These are phyloP conservation scores for Coreoperca whiteheadi DNA, from an alignment of 2,113 vertebrate genomes.

Conservation along the genomic window DNA sequence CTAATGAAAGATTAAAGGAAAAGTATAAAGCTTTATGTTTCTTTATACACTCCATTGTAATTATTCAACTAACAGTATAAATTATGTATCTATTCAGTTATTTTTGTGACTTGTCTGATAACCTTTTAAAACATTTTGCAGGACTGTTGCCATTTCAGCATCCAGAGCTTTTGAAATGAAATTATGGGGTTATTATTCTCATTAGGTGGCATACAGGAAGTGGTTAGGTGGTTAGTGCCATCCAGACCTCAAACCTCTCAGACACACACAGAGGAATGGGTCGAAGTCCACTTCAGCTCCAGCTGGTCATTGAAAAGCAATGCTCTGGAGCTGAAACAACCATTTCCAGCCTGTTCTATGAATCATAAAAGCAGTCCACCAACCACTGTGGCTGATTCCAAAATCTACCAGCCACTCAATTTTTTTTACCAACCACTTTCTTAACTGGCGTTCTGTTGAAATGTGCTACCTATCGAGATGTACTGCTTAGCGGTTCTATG, in stretches of 20 bases:
- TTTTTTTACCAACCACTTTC: too few species aligned
- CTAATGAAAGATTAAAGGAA: too few species aligned
- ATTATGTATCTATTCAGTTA: background rate
- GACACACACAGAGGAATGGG: constrained; percentile 45
- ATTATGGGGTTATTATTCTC: constrained; percentile 38
- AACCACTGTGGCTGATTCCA: too few species aligned
- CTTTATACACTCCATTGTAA: background rate
- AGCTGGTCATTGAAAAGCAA: constrained; percentile 70
- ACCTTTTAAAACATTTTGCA: background rate
- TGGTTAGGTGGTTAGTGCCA: constrained; percentile 53
- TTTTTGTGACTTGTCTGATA: background rate
- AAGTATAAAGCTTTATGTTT: background rate
- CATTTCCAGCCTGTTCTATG: constrained; percentile 26
- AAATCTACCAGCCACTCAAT: too few species aligned
- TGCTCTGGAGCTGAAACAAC: constrained; percentile 53
- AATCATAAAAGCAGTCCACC: constrained; percentile 48
- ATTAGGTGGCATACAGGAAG: constrained; percentile 60
- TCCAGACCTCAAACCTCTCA: constrained; percentile 59
- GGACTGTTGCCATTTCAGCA: constrained; percentile 13
- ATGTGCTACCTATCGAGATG: too few species aligned
- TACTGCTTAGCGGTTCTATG: too few species aligned
- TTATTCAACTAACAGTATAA: background rate
- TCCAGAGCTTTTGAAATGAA: constrained; percentile 37
- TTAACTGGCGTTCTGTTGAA: too few species aligned
- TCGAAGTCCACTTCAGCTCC: constrained; percentile 71